Percentiles rank a stretch among this genome's conserved stretches.
These are phyloP conservation scores for Anoura caudifer DNA, from an alignment of 2,113 vertebrate genomes.

Conservation along the genomic window DNA sequence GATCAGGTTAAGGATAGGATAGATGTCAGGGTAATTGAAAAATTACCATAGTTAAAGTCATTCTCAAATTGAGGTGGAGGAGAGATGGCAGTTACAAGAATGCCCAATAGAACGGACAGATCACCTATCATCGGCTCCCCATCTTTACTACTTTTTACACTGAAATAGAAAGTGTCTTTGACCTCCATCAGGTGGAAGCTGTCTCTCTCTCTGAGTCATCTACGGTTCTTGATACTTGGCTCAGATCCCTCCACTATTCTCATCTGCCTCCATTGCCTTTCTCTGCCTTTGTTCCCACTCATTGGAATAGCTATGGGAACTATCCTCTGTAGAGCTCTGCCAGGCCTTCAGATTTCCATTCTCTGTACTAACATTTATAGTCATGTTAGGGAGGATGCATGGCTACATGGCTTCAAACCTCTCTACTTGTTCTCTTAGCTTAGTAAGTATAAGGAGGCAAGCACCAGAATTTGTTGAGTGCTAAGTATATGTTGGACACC, in stretches of 20 bases:
- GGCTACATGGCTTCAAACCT: background rate
- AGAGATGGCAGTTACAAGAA: background rate
- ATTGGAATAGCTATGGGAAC: background rate
- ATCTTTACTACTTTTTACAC: background rate
- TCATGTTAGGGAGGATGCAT: background rate
- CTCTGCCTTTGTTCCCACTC: background rate
- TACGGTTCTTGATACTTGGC: background rate
- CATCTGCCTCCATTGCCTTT: background rate
- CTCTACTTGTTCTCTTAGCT: background rate
- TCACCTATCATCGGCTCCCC: background rate
- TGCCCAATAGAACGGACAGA: background rate
- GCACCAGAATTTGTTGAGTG: background rate
- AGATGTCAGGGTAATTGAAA: background rate
- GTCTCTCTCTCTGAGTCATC: background rate
- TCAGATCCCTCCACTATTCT: background rate
- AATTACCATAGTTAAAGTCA: background rate
- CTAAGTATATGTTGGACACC: background rate
- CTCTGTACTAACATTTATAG: background rate
- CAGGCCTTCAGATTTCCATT: background rate
- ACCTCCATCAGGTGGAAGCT: background rate
- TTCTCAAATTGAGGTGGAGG: background rate
- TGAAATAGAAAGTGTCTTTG: slow-evolving; percentile 7
- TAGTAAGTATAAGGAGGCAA: background rate
- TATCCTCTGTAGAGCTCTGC: background rate
- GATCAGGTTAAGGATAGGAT: background rate